These are phyloP conservation scores for Epizoanthus fatuus DNA, from an alignment of 92 coral and sea anemone species.

Conservation along the genomic window DNA sequence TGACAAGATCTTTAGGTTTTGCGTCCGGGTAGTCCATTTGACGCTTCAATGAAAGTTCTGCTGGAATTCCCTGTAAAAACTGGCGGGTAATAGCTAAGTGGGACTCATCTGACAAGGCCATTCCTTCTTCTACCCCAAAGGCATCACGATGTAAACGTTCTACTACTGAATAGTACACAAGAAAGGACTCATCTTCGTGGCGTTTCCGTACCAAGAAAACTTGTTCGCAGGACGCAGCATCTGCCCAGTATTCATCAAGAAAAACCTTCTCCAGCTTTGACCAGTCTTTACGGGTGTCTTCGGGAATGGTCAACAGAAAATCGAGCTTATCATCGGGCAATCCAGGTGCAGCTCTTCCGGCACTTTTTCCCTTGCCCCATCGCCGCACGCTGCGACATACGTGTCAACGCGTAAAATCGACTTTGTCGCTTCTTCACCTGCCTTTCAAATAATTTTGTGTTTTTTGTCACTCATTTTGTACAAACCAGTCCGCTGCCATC, in stretches of 20 bases:
- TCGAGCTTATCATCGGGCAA: not conserved
- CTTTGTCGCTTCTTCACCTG: not conserved
- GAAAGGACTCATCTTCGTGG: not conserved
- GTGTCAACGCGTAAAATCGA: not conserved
- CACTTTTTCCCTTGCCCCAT: not conserved
- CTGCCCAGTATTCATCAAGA: not conserved
- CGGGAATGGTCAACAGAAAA: not conserved
- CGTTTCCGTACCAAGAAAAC: too few species aligned
- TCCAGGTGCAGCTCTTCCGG: not conserved
- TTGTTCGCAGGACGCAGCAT: not conserved
- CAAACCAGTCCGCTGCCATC: too few species aligned
- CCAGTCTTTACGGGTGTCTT: not conserved
- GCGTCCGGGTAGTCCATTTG: not conserved
- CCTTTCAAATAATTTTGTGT: not conserved
- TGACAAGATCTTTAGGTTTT: not conserved
- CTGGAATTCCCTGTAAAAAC: constrained; percentile 34
- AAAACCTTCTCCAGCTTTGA: not conserved
- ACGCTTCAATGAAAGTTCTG: not conserved
- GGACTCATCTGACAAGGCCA: too few species aligned
- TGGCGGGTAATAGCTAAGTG: not conserved
- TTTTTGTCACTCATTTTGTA: not conserved
- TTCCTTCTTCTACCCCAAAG: too few species aligned
- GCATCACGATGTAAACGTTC: not conserved
- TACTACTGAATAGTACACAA: not conserved
- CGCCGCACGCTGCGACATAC: not conserved